phyloP scores from a whole-genome alignment of 2,888 invertebrate genomes.

The Drosophila lacicola region DNA sequence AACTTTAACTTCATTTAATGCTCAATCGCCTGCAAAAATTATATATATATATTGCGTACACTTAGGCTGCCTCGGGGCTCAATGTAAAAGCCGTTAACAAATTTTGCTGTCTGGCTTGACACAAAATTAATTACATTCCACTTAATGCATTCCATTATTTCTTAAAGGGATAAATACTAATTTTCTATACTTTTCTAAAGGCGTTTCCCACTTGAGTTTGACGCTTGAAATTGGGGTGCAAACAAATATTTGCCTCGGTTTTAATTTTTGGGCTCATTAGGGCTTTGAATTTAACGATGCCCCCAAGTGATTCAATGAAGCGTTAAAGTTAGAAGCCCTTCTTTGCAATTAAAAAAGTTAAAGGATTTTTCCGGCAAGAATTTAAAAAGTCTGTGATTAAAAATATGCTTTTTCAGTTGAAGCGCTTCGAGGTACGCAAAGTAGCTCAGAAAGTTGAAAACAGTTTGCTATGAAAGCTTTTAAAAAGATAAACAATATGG shows the following conservation, averaged over 20 bases:
- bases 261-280: constrained; percentile 37
- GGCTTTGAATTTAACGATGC: constrained; percentile 12
- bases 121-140: constrained; percentile 35
- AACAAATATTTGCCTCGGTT: constrained; percentile 50
- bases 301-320: constrained; percentile 22
- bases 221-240: constrained; percentile 19
- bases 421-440: not conserved
- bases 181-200: constrained; percentile 24
- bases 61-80: constrained; percentile 15
- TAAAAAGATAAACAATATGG: no score
- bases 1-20: constrained; percentile 42
- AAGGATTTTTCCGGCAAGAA: not conserved
- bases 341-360: constrained; percentile 23
- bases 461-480: not conserved
- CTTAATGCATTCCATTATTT: constrained; percentile 30
- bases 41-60: constrained; percentile 20
- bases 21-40: constrained; percentile 29
- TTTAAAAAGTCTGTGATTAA: not conserved
- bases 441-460: not conserved
- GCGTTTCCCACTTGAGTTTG: constrained; percentile 28
- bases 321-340: constrained; percentile 21
- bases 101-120: constrained; percentile 23
- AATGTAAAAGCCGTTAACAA: constrained; percentile 10
- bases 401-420: not conserved
- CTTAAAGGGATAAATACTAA: constrained; percentile 25